A percentile compares a stretch with the other conserved stretches of the same genome.
These are phyloP conservation scores for Chaetodon trifasciatus DNA, from an alignment of 2,797 vertebrate species.

Conservation along the genomic window DNA sequence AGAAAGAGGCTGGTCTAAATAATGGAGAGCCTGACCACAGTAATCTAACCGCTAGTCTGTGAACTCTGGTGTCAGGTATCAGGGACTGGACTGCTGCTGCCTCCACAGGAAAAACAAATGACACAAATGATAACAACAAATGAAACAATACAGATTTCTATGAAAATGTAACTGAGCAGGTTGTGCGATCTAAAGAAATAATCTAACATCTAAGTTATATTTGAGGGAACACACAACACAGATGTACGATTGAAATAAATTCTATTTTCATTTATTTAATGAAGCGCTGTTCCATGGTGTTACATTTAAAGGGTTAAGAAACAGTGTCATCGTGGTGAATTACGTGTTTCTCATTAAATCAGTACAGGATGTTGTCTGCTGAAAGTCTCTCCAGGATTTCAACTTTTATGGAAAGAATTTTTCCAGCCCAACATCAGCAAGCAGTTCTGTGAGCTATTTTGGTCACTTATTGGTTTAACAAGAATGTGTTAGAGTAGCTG, in stretches of 20 bases:
- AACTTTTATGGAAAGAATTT: slow-evolving; percentile 7
- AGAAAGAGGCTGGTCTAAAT: slow-evolving; percentile 70
- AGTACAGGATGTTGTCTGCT: not conserved
- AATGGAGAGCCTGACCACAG: slow-evolving; percentile 71
- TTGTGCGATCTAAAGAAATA: not conserved
- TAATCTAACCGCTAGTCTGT: slow-evolving; percentile 66
- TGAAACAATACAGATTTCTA: not conserved
- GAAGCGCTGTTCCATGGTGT: slow-evolving; percentile 28
- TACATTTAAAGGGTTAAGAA: slow-evolving; percentile 37
- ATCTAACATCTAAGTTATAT: slow-evolving; percentile 15
- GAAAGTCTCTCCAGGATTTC: not conserved
- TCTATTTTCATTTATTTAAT: slow-evolving; percentile 45
- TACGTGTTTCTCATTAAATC: not conserved
- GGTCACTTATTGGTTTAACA: slow-evolving; percentile 12
- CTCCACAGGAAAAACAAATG: slow-evolving; percentile 20
- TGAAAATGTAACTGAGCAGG: not conserved
- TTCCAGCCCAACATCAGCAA: not conserved
- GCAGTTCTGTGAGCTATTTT: slow-evolving; percentile 19
- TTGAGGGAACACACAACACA: slow-evolving; percentile 25
- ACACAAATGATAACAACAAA: no score
- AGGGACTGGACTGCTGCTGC: slow-evolving; percentile 29
- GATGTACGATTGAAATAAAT: slow-evolving; percentile 32
- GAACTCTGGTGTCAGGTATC: slow-evolving; percentile 65
- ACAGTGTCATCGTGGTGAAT: slow-evolving; percentile 5
- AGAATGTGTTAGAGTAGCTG: not conserved